Conservation (phyloP, 1,140 invertebrate genomes). For the Arctopsyche grandis region DNA sequence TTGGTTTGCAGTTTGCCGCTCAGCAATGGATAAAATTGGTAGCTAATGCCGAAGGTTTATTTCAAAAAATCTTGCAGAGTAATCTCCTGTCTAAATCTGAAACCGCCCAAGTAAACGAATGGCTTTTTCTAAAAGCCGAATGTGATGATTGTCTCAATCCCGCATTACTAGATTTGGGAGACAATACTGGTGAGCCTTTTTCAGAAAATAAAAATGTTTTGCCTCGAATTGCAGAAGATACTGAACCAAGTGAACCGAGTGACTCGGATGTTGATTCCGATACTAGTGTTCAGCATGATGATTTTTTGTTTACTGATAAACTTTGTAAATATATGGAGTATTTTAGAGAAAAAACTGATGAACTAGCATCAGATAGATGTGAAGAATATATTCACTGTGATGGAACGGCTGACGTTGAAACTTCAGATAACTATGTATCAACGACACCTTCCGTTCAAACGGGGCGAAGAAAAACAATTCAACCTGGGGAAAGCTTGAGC, state of each 20-base stretch:
- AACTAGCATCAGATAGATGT: slow-evolving; percentile 69
- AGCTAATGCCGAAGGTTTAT: slow-evolving; percentile 83
- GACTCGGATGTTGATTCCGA: slow-evolving; percentile 74
- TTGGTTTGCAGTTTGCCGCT: slow-evolving; percentile 83
- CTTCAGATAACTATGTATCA: slow-evolving; percentile 42
- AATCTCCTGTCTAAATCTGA: slow-evolving; percentile 74
- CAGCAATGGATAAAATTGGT: slow-evolving; percentile 84
- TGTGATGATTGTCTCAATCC: slow-evolving; percentile 83
- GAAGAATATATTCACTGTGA: slow-evolving; percentile 68
- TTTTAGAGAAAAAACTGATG: slow-evolving; percentile 76
- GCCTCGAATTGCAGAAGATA: slow-evolving; percentile 66
- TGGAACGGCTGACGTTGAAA: slow-evolving; percentile 58
- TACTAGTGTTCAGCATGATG: slow-evolving; percentile 71
- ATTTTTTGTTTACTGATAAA: slow-evolving; percentile 73
- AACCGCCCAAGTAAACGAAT: slow-evolving; percentile 83
- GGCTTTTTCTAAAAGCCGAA: slow-evolving; percentile 85
- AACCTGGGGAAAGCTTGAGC: slow-evolving; percentile 67
- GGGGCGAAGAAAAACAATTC: slow-evolving; percentile 67
- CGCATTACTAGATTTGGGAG: slow-evolving; percentile 72
- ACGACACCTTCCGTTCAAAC: slow-evolving; percentile 58
- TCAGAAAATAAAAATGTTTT: slow-evolving; percentile 64
- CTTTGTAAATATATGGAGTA: slow-evolving; percentile 76
- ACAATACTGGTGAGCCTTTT: slow-evolving; percentile 69
- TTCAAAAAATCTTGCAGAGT: slow-evolving; percentile 73
- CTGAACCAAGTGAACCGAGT: slow-evolving; percentile 67